Conservation (phyloP, 2,888 invertebrate species). For the Cremastinae sp. region DNA sequence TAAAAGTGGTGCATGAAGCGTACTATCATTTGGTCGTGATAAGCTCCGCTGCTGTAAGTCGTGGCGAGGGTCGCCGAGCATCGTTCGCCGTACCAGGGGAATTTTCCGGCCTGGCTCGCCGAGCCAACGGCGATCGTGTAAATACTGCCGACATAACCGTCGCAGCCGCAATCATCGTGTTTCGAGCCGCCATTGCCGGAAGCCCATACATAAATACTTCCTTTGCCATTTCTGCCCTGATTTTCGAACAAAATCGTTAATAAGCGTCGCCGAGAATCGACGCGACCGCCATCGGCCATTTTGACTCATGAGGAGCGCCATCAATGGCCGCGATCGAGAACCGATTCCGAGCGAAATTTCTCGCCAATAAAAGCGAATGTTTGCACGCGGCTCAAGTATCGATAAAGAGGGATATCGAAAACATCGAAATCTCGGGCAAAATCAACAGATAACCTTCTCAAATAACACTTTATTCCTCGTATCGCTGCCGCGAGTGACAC, state of each 20-base stretch:
- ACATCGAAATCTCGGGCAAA: too few relatives aligned
- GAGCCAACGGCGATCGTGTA: conserved; percentile 94
- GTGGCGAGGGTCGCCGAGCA: conserved; percentile 94
- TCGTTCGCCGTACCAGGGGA: conserved; percentile 95
- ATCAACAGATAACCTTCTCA: too few relatives aligned
- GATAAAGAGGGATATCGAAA: too few relatives aligned
- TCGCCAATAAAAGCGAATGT: neutral
- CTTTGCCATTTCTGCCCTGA: conserved; percentile 90
- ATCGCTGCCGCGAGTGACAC: too few relatives aligned
- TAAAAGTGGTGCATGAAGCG: conserved; percentile 73
- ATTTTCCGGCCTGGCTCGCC: conserved; percentile 89
- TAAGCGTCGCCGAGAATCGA: neutral
- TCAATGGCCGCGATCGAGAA: neutral
- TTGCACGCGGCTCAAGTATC: neutral
- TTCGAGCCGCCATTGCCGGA: conserved; percentile 94
- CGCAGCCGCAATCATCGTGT: conserved; percentile 94
- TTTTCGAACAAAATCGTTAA: neutral
- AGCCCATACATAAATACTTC: conserved; percentile 95
- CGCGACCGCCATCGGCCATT: neutral
- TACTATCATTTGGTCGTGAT: conserved; percentile 93
- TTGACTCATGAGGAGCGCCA: neutral
- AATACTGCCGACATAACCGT: conserved; percentile 92
- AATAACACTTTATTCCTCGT: too few relatives aligned
- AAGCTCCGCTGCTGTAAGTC: conserved; percentile 94
- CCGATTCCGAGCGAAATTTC: too few relatives aligned